phyloP scores from a whole-genome alignment of 2,113 vertebrate genomes.

The Asarcornis scutulata region DNA sequence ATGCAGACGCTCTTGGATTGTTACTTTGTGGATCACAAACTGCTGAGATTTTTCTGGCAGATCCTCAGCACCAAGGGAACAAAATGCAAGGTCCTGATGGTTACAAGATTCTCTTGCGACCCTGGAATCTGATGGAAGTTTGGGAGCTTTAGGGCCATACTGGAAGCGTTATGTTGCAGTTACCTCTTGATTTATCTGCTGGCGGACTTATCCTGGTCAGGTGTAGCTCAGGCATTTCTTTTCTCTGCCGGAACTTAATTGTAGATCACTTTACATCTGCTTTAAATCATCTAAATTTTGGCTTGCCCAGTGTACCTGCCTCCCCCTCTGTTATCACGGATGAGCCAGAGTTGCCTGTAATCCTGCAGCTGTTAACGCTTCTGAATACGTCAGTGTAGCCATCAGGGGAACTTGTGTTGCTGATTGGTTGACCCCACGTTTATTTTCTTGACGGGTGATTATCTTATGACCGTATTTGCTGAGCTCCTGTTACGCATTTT shows the following conservation, averaged over 20 bases:
- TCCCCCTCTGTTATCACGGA: rapidly evolving
- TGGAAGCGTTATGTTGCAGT: neutral
- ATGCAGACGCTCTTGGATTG: neutral
- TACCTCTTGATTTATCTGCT: neutral
- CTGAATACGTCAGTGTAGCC: neutral
- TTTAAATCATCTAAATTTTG: neutral
- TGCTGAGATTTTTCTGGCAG: neutral
- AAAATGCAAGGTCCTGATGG: neutral
- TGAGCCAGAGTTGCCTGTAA: neutral
- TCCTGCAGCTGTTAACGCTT: neutral
- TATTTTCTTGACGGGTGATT: neutral
- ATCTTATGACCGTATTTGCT: neutral
- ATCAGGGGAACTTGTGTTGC: neutral
- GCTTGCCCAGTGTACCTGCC: neutral
- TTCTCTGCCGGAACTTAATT: neutral
- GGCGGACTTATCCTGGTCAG: neutral
- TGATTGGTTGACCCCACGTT: neutral
- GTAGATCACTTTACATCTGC: neutral
- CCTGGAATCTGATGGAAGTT: neutral
- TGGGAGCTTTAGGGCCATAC: neutral
- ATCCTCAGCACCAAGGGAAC: neutral
- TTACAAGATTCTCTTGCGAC: neutral
- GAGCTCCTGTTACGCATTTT: neutral
- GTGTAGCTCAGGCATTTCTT: neutral
- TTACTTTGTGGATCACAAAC: neutral